phyloP scores from a whole-genome alignment of 2,113 vertebrate species.

The Oncorhynchus kisutch region DNA sequence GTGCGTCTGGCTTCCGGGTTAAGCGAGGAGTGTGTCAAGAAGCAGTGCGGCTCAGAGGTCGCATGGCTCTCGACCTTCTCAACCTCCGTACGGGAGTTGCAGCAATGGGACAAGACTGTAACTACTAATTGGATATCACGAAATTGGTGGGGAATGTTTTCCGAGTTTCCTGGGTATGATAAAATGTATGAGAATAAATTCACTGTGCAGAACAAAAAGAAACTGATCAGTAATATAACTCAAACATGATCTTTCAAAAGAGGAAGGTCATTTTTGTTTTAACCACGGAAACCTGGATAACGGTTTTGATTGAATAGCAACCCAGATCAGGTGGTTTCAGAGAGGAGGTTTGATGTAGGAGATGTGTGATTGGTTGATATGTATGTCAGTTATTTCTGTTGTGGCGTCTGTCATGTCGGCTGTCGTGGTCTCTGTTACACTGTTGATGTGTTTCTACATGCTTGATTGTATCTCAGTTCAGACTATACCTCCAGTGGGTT shows the following conservation, averaged over 20 bases:
- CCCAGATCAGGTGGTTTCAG: background rate
- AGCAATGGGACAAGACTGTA: too few relatives aligned
- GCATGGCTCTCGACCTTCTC: too few relatives aligned
- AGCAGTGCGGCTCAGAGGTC: too few relatives aligned
- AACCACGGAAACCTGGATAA: background rate
- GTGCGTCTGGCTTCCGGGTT: too few relatives aligned
- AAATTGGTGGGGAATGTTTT: too few relatives aligned
- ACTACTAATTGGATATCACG: too few relatives aligned
- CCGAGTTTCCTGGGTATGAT: too few relatives aligned
- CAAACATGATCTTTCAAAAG: background rate
- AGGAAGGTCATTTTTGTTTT: background rate
- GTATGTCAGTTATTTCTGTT: background rate
- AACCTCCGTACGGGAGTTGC: too few relatives aligned
- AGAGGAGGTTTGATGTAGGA: background rate
- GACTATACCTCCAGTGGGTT: slow-evolving; percentile 13
- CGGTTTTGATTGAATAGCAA: background rate
- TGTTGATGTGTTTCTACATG: background rate
- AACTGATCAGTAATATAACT: background rate
- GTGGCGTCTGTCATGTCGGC: background rate
- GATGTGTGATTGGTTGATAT: background rate
- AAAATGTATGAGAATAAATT: background rate
- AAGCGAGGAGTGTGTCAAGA: too few relatives aligned
- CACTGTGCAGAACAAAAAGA: background rate
- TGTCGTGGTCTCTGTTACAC: background rate
- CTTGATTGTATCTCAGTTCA: slow-evolving; percentile 35